phyloP scores from a whole-genome alignment of 1,140 invertebrate genomes.

The Drosophila cardini region DNA sequence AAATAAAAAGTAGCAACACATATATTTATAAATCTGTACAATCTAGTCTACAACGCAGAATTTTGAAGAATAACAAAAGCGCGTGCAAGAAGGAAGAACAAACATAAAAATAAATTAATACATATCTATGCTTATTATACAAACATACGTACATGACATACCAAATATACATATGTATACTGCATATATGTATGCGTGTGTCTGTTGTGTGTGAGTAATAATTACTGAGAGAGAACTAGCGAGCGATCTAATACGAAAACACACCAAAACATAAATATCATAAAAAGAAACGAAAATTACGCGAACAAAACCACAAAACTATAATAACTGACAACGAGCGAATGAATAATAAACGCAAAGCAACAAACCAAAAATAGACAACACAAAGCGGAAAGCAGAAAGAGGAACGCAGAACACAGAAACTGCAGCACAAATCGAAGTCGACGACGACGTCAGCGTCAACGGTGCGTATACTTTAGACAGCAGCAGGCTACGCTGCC shows the following conservation, averaged over 20 bases:
- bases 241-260: constrained; percentile 47
- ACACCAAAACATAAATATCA: constrained; percentile 23
- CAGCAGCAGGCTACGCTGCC: constrained; percentile 3
- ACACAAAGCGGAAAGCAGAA: constrained; percentile 23
- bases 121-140: constrained; percentile 33
- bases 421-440: neutral
- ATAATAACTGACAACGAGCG: constrained; percentile 60
- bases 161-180: neutral
- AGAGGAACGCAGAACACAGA: constrained; percentile 1
- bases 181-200: constrained; percentile 25
- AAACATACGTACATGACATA: constrained; percentile 15
- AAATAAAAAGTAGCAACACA: constrained; percentile 30
- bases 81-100: constrained; percentile 57
- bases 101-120: constrained; percentile 52
- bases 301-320: constrained; percentile 63
- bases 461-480: constrained; percentile 74
- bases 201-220: constrained; percentile 55
- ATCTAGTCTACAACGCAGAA: constrained; percentile 23
- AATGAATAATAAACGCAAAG: constrained; percentile 63
- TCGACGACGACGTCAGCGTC: constrained; percentile 41
- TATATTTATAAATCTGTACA: constrained; percentile 3
- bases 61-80: constrained; percentile 51
- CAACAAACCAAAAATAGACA: constrained; percentile 80
- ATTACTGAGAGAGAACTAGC: constrained; percentile 57
- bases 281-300: constrained; percentile 67